Conservation (phyloP, 2,888 invertebrate species). For the Phaedon cochleariae region DNA sequence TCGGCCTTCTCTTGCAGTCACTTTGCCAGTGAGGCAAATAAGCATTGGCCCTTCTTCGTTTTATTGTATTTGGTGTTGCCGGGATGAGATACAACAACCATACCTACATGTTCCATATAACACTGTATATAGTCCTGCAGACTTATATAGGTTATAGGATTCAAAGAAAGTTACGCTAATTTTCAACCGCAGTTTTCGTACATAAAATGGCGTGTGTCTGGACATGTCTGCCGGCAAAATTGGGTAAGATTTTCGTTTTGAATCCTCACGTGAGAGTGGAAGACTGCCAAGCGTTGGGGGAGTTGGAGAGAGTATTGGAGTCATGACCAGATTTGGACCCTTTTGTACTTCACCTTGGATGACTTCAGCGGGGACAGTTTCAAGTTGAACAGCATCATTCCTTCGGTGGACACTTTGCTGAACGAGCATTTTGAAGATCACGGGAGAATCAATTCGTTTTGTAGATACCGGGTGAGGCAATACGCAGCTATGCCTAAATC, state of each 20-base stretch:
- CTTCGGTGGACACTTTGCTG: conserved; percentile 37
- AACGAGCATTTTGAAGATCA: conserved; percentile 24
- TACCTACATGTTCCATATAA: not conserved
- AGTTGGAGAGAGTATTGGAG: conserved; percentile 20
- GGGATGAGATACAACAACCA: too few species aligned
- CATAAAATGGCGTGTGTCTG: conserved; percentile 62
- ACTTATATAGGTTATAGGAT: conserved; percentile 1
- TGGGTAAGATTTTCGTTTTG: conserved; percentile 65
- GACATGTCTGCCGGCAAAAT: conserved; percentile 64
- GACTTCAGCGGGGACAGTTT: conserved; percentile 44
- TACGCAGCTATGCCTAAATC: too few species aligned
- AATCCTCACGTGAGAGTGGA: conserved; percentile 63
- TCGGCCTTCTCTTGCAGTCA: too few species aligned
- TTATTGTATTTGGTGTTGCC: too few species aligned
- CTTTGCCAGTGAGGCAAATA: too few species aligned
- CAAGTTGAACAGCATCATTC: conserved; percentile 48
- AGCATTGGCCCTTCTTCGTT: too few species aligned
- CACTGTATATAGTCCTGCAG: not conserved
- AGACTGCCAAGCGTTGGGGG: conserved; percentile 51
- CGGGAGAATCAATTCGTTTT: conserved; percentile 22
- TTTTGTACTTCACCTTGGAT: conserved; percentile 35
- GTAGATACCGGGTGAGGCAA: too few species aligned
- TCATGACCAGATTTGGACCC: conserved; percentile 38
- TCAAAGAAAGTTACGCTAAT: conserved; percentile 16
- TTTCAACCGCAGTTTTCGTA: conserved; percentile 5